Evolutionary conservation across 2,113 vertebrate species (phyloP), one percentile per base, ranked within the genome.

Genomic region (Bostrychus sinensis): DNA sequence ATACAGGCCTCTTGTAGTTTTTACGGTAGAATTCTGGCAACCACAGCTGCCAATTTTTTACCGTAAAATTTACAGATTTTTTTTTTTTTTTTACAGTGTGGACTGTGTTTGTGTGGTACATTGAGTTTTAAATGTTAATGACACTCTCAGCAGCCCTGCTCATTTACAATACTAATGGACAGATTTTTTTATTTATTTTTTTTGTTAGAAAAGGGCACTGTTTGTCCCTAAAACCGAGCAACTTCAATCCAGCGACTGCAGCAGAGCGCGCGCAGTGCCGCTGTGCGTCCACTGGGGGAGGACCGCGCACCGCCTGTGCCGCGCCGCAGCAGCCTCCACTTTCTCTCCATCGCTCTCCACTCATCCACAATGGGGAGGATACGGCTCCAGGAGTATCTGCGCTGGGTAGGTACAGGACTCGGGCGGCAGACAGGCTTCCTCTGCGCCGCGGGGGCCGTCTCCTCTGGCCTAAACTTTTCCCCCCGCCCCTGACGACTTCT

Each of bases 201-300:
- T n/a, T n/a, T n/a, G n/a, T n/a, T n/a, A 32, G 30, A 8, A 32
- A 32, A 32, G 30, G 30, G 8, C 30, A 32, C 3, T 7, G 30
- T 32, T 32, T n/a, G n/a, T n/a, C n/a, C n/a, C 30, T 32, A 32
- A 32, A 32, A 8, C 5, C 5, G 30, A 71, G 51, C 56, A 70
- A 45, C 54, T 50, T 74, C 16, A 66, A 57, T 54, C 80, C 58
- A 72, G 60, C 73, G 85, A 80, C 88, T 89, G 91, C 90, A 91
- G 85, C 84, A 87, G 65, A 62, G 77, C 54, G 70, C 80, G 93
- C 86, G n/a, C n/a, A 93, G 81, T 92, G 78, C 84, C 82, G 71
- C 2, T 20, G 58, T 62, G 46, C 71, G 36, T 72, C 91, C 89
- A 87, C 89, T 91, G 90, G 93, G 88, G 89, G 92, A 89, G 72